Percentiles rank a stretch among this genome's conserved stretches.
Conservation (phyloP, 2,888 invertebrate genomes). For the Celastrina argiolus region DNA sequence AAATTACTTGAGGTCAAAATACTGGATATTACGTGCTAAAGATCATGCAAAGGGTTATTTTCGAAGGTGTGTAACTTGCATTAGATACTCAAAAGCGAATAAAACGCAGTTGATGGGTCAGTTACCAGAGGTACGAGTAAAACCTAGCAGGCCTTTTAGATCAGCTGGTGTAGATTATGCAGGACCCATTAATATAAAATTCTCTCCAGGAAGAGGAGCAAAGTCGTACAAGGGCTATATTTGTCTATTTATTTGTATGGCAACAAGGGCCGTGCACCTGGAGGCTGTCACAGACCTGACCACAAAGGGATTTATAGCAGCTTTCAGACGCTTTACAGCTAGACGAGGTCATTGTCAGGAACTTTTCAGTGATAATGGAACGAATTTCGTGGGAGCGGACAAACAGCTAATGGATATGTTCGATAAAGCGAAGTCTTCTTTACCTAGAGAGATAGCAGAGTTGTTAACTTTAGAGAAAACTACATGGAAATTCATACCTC, state of each 20-base stretch:
- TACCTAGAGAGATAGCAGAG: neutral
- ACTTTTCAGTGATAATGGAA: slow-evolving; percentile 31
- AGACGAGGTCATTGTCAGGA: slow-evolving; percentile 25
- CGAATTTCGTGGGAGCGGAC: slow-evolving; percentile 5
- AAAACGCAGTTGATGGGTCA: too few relatives aligned
- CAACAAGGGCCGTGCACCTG: slow-evolving; percentile 4
- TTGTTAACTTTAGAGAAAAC: neutral
- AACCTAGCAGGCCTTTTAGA: too few relatives aligned
- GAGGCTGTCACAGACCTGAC: slow-evolving; percentile 1
- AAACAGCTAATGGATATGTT: neutral
- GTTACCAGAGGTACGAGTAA: too few relatives aligned
- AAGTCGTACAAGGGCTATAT: slow-evolving; percentile 25
- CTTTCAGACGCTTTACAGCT: slow-evolving; percentile 25
- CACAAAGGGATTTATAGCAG: slow-evolving; percentile 24
- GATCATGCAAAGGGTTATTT: too few relatives aligned
- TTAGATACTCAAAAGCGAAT: too few relatives aligned
- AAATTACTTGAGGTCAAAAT: too few relatives aligned
- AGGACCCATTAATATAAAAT: slow-evolving; percentile 19
- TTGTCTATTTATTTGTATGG: slow-evolving; percentile 26
- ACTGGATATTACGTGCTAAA: too few relatives aligned
- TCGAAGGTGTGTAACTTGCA: too few relatives aligned
- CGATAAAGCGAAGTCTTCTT: neutral
- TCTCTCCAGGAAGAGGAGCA: slow-evolving; percentile 19
- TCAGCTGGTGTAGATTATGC: slow-evolving; percentile 23
- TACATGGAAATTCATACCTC: slow-evolving; percentile 33